These are phyloP conservation scores for Papilio helenus DNA, from an alignment of 1,140 invertebrate species.

Conservation along the genomic window DNA sequence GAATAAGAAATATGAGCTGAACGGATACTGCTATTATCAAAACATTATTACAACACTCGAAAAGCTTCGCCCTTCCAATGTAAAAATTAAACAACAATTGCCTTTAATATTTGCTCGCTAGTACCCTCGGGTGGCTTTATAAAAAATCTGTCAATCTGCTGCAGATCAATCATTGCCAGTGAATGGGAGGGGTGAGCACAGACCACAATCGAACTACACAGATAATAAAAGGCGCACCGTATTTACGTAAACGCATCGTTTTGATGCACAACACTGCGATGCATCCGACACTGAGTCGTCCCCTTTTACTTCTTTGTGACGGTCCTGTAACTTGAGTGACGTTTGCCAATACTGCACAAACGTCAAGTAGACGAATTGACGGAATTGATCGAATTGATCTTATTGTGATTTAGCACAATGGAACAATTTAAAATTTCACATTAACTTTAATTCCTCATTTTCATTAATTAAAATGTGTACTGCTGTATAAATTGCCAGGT, in stretches of 20 bases:
- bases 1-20: conserved; percentile 82
- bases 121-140: conserved; percentile 74
- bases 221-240: conserved; percentile 78
- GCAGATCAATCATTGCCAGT: conserved; percentile 80
- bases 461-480: neutral
- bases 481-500: neutral
- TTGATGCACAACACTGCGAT: conserved; percentile 72
- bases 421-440: conserved; percentile 25
- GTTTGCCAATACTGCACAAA: conserved; percentile 53
- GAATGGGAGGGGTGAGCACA: conserved; percentile 75
- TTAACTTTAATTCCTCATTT: neutral
- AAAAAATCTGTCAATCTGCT: conserved; percentile 82
- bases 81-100: conserved; percentile 83
- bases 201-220: conserved; percentile 73
- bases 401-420: conserved; percentile 37
- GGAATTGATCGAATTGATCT: conserved; percentile 32
- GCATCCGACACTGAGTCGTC: conserved; percentile 63
- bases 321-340: conserved; percentile 61
- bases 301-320: conserved; percentile 62
- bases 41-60: conserved; percentile 82
- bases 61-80: conserved; percentile 76
- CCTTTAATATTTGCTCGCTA: conserved; percentile 80
- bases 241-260: conserved; percentile 80
- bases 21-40: conserved; percentile 82
- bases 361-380: conserved; percentile 62